Evolutionary conservation across 2,888 invertebrate genomes (phyloP).

Genomic region (Mycogona germanica): DNA sequence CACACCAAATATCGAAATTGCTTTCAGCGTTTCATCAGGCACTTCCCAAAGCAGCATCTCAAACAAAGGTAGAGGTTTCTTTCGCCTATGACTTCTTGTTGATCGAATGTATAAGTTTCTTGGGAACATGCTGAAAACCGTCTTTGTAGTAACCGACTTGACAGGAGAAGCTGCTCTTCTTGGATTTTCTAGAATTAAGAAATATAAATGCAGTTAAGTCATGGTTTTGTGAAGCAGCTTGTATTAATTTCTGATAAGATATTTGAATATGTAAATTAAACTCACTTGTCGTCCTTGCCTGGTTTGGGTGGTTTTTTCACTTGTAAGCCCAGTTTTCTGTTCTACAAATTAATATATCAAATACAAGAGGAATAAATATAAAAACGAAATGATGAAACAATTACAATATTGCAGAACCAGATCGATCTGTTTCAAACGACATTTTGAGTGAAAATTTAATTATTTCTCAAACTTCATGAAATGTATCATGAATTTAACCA

Average conservation of each 20-base stretch:
- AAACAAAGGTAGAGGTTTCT: neutral
- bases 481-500: too few species aligned
- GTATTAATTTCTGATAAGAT: too few species aligned
- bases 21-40: neutral
- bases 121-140: neutral
- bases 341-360: neutral
- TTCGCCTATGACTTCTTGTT: neutral
- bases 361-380: neutral
- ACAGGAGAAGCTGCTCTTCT: neutral
- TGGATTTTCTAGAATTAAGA: neutral
- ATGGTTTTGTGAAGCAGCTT: too few species aligned
- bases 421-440: too few species aligned
- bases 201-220: neutral
- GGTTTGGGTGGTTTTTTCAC: neutral
- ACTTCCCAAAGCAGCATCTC: neutral
- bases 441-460: too few species aligned
- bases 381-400: neutral
- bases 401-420: neutral
- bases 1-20: neutral
- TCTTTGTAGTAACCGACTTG: neutral
- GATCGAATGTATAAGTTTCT: too few species aligned
- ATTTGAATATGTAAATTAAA: too few species aligned
- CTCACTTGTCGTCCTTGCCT: too few species aligned
- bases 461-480: too few species aligned
- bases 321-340: neutral